These are phyloP conservation scores for Protobothrops flavoviridis DNA, from an alignment of 2,113 vertebrate genomes.

Conservation along the genomic window DNA sequence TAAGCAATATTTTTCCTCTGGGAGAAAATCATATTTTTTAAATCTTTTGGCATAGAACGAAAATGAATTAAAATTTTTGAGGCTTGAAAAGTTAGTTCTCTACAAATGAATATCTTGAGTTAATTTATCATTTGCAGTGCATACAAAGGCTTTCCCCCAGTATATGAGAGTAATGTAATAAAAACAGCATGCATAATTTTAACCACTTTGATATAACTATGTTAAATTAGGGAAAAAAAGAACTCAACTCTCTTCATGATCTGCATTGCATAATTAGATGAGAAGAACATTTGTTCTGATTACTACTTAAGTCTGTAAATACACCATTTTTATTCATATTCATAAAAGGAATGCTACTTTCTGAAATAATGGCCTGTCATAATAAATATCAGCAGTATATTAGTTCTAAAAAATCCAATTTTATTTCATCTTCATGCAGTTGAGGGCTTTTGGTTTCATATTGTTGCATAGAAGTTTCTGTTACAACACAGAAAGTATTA, in stretches of 20 bases:
- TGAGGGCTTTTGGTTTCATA: constrained; percentile 37
- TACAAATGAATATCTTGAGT: constrained; percentile 63
- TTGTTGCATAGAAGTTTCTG: constrained; percentile 46
- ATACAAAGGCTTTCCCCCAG: constrained; percentile 54
- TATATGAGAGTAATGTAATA: constrained; percentile 62
- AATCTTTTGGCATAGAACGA: constrained; percentile 47
- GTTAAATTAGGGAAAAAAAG: constrained; percentile 59
- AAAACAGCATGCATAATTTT: constrained; percentile 59
- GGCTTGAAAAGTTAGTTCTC: constrained; percentile 57
- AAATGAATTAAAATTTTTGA: constrained; percentile 67
- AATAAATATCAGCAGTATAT: constrained; percentile 59
- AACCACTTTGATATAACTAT: constrained; percentile 57
- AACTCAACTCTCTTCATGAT: constrained; percentile 55
- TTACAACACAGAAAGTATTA: constrained; percentile 53
- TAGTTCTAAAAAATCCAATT: constrained; percentile 60
- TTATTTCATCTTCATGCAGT: constrained; percentile 43
- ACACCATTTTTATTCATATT: constrained; percentile 56
- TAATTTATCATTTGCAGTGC: constrained; percentile 65
- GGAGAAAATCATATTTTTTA: constrained; percentile 58
- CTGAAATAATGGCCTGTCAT: constrained; percentile 47
- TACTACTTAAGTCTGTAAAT: constrained; percentile 51
- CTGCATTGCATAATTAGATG: constrained; percentile 59
- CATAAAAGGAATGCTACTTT: constrained; percentile 41
- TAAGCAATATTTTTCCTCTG: constrained; percentile 58
- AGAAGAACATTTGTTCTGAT: constrained; percentile 58